Conservation (phyloP, 2,797 vertebrate species). For the Chelidonichthys spinosus region DNA sequence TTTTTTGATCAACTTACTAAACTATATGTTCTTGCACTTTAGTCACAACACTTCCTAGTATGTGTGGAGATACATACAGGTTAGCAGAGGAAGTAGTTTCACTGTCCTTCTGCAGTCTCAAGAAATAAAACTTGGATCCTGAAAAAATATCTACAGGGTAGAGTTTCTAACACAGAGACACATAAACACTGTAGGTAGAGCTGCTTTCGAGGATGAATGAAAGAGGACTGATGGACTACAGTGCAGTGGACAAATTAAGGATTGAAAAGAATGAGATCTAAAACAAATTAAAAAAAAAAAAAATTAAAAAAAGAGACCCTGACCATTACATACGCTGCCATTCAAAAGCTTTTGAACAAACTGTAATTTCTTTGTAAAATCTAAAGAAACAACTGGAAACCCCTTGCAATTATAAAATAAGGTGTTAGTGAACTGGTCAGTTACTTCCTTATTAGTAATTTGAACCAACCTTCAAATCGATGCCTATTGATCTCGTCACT, state of each 20-base stretch:
- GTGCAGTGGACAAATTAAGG: slow-evolving; percentile 67
- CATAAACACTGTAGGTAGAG: slow-evolving; percentile 18
- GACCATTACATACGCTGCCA: slow-evolving; percentile 46
- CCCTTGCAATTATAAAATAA: not conserved
- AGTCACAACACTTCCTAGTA: slow-evolving; percentile 15
- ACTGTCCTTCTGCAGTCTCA: slow-evolving; percentile 20
- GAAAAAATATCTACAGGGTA: slow-evolving; percentile 38
- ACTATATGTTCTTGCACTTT: slow-evolving; percentile 9
- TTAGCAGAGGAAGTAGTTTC: slow-evolving; percentile 1
- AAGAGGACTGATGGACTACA: slow-evolving; percentile 47
- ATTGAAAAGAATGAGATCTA: slow-evolving; percentile 29
- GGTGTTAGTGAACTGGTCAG: not conserved
- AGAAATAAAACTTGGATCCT: slow-evolving; percentile 46
- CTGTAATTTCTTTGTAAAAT: slow-evolving; percentile 19
- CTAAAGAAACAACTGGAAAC: not conserved
- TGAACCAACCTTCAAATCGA: not conserved
- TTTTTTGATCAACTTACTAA: not conserved
- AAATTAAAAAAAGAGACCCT: slow-evolving; percentile 36
- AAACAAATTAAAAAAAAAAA: slow-evolving; percentile 44
- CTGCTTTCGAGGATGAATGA: slow-evolving; percentile 39
- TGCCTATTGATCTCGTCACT: not conserved
- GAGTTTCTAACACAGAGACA: slow-evolving; percentile 49
- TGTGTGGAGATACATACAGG: slow-evolving; percentile 17
- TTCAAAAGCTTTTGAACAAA: slow-evolving; percentile 22
- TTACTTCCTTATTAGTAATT: slow-evolving; percentile 1